Evolutionary conservation across 2,888 invertebrate species (phyloP).

Genomic region (Merodon equestris): DNA sequence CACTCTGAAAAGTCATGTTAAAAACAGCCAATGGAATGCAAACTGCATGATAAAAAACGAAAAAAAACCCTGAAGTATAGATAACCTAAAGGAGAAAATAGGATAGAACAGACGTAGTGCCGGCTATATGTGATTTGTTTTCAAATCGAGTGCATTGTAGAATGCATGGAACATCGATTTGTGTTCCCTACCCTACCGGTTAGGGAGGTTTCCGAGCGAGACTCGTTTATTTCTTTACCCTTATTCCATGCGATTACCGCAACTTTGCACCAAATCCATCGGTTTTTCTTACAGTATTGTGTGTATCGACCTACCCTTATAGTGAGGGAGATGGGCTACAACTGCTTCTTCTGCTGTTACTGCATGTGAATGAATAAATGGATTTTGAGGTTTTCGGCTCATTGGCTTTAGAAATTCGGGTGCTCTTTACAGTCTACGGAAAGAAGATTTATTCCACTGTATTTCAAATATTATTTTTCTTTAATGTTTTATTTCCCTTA

Average conservation of each 20-base stretch:
- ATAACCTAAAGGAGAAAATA: constrained; percentile 2
- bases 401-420: no score
- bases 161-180: neutral
- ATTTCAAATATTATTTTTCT: no score
- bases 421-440: no score
- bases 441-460: no score
- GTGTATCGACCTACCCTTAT: neutral
- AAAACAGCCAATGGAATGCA: constrained; percentile 30
- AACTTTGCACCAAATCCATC: constrained; percentile 17
- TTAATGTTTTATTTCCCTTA: no score
- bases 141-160: constrained; percentile 31
- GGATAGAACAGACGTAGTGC: constrained; percentile 16
- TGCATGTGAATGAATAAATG: constrained; percentile 30
- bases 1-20: constrained; percentile 43
- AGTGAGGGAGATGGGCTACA: no score
- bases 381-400: constrained; percentile 10
- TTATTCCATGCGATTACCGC: constrained; percentile 10
- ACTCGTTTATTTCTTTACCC: neutral
- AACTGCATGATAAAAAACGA: constrained; percentile 4
- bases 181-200: no score
- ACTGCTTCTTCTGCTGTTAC: no score
- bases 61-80: neutral
- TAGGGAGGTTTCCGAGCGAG: no score
- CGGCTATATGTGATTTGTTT: constrained; percentile 52
- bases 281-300: neutral